These are phyloP conservation scores for Drosophila equinoxialis DNA, from an alignment of 1,140 invertebrate genomes.

Conservation along the genomic window DNA sequence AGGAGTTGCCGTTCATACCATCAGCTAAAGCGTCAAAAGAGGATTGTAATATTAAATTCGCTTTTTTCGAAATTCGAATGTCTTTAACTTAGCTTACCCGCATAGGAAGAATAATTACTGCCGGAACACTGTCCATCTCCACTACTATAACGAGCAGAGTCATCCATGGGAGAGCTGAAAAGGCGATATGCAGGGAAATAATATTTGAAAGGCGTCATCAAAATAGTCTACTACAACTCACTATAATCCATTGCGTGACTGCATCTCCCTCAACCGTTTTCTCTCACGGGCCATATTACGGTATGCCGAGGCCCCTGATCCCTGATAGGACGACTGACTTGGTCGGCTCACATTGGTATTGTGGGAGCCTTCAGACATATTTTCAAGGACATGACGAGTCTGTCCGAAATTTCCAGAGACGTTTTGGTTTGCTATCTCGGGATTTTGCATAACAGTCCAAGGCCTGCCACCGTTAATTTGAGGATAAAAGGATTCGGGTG, in stretches of 20 bases:
- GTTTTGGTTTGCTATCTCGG: not conserved
- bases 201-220: no score
- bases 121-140: constrained; percentile 13
- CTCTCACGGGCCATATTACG: constrained; percentile 20
- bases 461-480: constrained; percentile 14
- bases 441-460: not conserved
- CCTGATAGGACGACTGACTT: not conserved
- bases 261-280: constrained; percentile 38
- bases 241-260: constrained; percentile 51
- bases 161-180: constrained; percentile 27
- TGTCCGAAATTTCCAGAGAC: not conserved
- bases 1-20: not conserved
- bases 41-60: not conserved
- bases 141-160: constrained; percentile 20
- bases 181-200: not conserved
- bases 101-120: constrained; percentile 2
- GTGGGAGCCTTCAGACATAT: constrained; percentile 12
- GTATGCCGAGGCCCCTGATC: constrained; percentile 28
- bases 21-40: not conserved
- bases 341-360: not conserved
- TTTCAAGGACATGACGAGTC: not conserved
- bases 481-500: constrained; percentile 41
- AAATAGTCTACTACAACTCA: constrained; percentile 13
- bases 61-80: not conserved
- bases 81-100: not conserved